Evolutionary conservation across 2,113 vertebrate species (phyloP), one percentile per base, ranked within the genome.

Genomic region (Ptychochromis oligacanthus): DNA sequence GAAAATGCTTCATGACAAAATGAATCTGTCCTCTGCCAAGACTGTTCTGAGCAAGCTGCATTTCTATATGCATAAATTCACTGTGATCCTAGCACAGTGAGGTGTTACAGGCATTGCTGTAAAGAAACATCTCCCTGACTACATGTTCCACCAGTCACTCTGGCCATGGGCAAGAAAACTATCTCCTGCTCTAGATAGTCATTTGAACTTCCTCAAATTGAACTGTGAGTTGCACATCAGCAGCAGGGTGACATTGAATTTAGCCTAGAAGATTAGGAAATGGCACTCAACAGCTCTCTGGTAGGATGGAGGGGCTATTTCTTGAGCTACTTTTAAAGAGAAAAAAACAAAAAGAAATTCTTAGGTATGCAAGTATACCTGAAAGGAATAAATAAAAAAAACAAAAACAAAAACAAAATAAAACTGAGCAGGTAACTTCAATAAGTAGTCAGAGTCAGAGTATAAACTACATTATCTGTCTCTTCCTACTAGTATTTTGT

Each of bases 1-100:
- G 88, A 91, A 95, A 95, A 95, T 91, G 93, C 94, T 92, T 92
- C 89, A 93, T 90, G 94, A 93, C 90, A 91, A 93, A 95, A 95
- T 93, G 65, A 94, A 92, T 87, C 62, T 76, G 82, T 86, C 81
- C 87, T 83, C 65, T 89, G 89, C 90, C 84, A 91, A 92, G 91
- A 93, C 87, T 88, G 86, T 89, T 92, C 87, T 77, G 84, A 82
- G 70, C 43, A 84, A 82, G 79, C 81, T 87, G 87, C 46, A 34
- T 88, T 91, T 92, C 88, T 92, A 36, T 38, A 49, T 67, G 75
- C 86, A 88, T 91, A 79, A 88, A 92, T 92, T 82, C 81, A 77
- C 75, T 49, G 84, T 49, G 82, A 85, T 78, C 28, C 38, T 79
- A 34, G 67, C 49, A 52, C 15, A 1, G 11, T 20, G 36, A 77